phyloP scores from a whole-genome alignment of 2,888 invertebrate species.

The Lymantria monacha region DNA sequence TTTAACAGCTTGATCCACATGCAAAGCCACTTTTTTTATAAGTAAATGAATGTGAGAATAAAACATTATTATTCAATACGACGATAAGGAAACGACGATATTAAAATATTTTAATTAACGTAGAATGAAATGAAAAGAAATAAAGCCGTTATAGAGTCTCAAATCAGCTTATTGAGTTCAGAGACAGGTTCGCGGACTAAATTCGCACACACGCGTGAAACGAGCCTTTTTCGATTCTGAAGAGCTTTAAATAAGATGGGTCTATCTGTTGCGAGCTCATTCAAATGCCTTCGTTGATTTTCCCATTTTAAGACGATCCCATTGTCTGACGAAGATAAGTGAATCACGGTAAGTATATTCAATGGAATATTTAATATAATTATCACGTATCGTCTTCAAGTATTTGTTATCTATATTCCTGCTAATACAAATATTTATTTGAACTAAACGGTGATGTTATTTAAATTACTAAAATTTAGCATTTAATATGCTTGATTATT shows the following conservation, averaged over 20 bases:
- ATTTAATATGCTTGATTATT: no score
- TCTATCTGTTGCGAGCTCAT: slow-evolving; percentile 44
- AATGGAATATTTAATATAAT: slow-evolving; percentile 3
- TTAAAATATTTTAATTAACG: slow-evolving; percentile 66
- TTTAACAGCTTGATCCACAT: slow-evolving; percentile 65
- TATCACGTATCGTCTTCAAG: no score
- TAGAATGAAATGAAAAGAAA: slow-evolving; percentile 45
- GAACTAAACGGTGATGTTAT: no score
- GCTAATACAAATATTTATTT: no score
- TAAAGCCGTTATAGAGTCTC: slow-evolving; percentile 41
- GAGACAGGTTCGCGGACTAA: slow-evolving; percentile 39
- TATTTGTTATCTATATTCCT: no score
- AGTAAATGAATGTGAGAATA: slow-evolving; percentile 56
- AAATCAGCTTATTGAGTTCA: slow-evolving; percentile 51
- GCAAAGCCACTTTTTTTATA: slow-evolving; percentile 53
- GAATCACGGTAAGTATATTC: slow-evolving; percentile 3
- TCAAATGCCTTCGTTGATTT: slow-evolving; percentile 50
- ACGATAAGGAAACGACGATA: slow-evolving; percentile 40
- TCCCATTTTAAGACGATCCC: slow-evolving; percentile 32
- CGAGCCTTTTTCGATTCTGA: slow-evolving; percentile 47
- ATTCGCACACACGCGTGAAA: slow-evolving; percentile 55
- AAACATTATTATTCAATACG: slow-evolving; percentile 48
- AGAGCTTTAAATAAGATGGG: slow-evolving; percentile 19
- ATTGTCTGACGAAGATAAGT: slow-evolving; percentile 17
- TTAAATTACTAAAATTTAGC: no score